Evolutionary conservation across 2,888 invertebrate genomes (phyloP).

Genomic region (Caenorhabditis macrosperma): DNA sequence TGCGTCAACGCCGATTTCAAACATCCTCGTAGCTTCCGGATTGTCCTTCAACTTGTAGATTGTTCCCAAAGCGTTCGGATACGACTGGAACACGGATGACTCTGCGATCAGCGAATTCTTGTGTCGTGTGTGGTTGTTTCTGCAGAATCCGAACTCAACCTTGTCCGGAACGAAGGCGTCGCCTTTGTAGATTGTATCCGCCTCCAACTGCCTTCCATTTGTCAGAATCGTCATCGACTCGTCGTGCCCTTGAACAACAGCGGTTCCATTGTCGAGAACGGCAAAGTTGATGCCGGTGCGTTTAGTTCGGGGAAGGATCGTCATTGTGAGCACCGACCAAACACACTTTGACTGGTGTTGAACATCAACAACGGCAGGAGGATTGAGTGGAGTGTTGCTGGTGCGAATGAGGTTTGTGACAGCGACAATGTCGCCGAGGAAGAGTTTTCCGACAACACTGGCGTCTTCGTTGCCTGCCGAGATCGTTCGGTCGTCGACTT

Average conservation of each 20-base stretch:
- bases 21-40: neutral
- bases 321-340: too few relatives aligned
- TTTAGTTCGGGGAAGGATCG: too few relatives aligned
- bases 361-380: too few relatives aligned
- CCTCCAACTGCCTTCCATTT: neutral
- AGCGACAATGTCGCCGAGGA: constrained; percentile 27
- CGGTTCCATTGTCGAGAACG: constrained; percentile 17
- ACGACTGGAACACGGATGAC: neutral
- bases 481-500: constrained; percentile 4
- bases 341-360: too few relatives aligned
- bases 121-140: too few relatives aligned
- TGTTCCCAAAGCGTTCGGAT: constrained; percentile 21
- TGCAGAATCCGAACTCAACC: too few relatives aligned
- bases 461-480: neutral
- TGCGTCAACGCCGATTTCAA: constrained; percentile 3
- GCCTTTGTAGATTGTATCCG: constrained; percentile 6
- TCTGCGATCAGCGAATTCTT: neutral
- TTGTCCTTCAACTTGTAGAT: constrained; percentile 6
- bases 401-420: constrained; percentile 13
- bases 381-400: too few relatives aligned
- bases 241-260: constrained; percentile 22
- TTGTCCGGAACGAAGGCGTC: constrained; percentile 6
- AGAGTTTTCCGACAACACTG: constrained; percentile 9
- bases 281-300: neutral
- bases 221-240: constrained; percentile 19